Evolutionary conservation across 2,888 invertebrate species (phyloP).

Genomic region (Parelbella ahira): DNA sequence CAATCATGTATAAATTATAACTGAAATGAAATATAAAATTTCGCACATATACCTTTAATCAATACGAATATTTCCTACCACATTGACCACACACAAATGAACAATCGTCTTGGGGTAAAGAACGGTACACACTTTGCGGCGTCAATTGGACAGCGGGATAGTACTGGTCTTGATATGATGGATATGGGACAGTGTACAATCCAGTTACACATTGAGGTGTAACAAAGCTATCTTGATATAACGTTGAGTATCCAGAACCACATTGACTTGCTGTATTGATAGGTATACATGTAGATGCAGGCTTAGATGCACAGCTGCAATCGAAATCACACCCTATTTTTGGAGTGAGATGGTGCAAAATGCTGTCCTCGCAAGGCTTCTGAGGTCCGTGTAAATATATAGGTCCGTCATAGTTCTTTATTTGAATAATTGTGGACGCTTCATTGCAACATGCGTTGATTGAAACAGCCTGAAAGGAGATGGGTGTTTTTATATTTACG

Average conservation of each 20-base stretch:
- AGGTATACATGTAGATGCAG: constrained; percentile 31
- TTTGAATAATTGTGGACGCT: constrained; percentile 42
- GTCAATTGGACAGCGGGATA: not conserved
- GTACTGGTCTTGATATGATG: constrained; percentile 8
- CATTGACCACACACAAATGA: constrained; percentile 14
- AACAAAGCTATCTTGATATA: constrained; percentile 4
- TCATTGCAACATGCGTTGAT: constrained; percentile 32
- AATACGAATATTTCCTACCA: constrained; percentile 6
- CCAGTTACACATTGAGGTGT: constrained; percentile 6
- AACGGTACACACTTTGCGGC: not conserved
- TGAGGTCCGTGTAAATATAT: constrained; percentile 36
- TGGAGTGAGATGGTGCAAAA: constrained; percentile 13
- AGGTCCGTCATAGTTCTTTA: constrained; percentile 54
- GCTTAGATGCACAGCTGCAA: constrained; percentile 30
- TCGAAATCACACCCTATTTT: constrained; percentile 22
- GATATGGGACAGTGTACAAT: constrained; percentile 12
- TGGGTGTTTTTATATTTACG: too few species aligned
- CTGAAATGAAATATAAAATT: too few species aligned
- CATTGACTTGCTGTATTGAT: constrained; percentile 34
- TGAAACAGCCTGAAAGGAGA: constrained; percentile 34
- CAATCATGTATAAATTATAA: too few species aligned
- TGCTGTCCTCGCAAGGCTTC: constrained; percentile 15
- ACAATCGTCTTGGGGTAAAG: constrained; percentile 1
- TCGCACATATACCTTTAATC: too few species aligned
- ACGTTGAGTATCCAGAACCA: constrained; percentile 3